phyloP scores from a whole-genome alignment of 2,113 vertebrate species.

The Chloropsis cyanopogon region DNA sequence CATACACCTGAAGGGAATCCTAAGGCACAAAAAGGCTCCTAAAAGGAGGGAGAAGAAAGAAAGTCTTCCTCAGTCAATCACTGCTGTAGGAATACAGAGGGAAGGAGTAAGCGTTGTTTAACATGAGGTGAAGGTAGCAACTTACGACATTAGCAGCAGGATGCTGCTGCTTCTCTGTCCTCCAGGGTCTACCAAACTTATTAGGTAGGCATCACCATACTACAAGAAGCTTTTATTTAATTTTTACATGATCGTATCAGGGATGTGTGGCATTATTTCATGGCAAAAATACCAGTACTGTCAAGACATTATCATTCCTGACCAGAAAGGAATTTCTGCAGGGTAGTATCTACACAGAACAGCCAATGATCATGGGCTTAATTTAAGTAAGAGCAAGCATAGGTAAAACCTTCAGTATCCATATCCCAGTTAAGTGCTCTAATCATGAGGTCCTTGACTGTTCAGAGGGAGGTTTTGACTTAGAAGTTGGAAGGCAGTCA shows the following conservation, averaged over 20 bases:
- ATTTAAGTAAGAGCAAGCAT: background rate
- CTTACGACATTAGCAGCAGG: background rate
- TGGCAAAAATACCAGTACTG: background rate
- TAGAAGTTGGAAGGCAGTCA: background rate
- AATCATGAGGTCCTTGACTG: background rate
- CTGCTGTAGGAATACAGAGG: background rate
- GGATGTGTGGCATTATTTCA: background rate
- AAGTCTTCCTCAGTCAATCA: background rate
- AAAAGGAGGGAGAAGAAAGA: background rate
- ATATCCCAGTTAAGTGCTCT: background rate
- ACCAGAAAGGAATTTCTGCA: background rate
- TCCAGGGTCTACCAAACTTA: background rate
- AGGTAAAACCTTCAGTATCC: background rate
- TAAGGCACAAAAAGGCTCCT: background rate
- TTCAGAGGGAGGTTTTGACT: background rate
- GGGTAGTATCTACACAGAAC: background rate
- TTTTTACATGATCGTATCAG: fast-evolving
- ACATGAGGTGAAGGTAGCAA: background rate
- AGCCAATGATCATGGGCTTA: background rate
- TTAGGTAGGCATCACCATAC: background rate
- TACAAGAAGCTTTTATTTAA: background rate
- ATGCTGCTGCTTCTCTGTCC: background rate
- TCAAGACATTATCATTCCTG: background rate
- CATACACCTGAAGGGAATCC: background rate
- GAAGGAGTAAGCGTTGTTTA: background rate